phyloP scores from a whole-genome alignment of 53 echinoderm and acorn worm genomes.

The Echinarachnius parma region DNA sequence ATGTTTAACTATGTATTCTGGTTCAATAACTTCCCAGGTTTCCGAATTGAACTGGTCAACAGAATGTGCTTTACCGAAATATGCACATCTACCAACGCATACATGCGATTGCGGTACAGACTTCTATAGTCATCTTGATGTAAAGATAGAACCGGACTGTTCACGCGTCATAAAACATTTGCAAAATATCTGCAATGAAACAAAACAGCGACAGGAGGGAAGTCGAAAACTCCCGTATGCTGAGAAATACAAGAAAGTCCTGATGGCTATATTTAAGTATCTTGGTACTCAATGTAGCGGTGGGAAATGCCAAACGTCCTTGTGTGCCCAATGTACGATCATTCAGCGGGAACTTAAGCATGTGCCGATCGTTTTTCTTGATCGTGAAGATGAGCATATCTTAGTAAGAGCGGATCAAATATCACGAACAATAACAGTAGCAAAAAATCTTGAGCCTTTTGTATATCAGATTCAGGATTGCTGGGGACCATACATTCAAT shows the following conservation, averaged over 20 bases:
- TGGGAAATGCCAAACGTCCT: too few species aligned
- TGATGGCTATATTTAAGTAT: not conserved
- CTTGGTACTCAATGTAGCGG: slow-evolving; percentile 1
- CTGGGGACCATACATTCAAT: not conserved
- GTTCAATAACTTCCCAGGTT: not conserved
- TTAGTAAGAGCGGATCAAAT: slow-evolving; percentile 8
- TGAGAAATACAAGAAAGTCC: not conserved
- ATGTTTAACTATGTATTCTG: slow-evolving; percentile 3
- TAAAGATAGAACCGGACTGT: not conserved
- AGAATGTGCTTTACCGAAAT: not conserved
- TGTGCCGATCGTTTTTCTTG: slow-evolving; percentile 7
- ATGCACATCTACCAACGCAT: not conserved
- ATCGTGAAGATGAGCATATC: slow-evolving; percentile 4
- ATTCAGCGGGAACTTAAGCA: not conserved
- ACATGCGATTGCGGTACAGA: slow-evolving; percentile 1
- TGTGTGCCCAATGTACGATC: slow-evolving; percentile 4
- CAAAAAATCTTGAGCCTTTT: not conserved
- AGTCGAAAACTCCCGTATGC: too few species aligned
- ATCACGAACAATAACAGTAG: not conserved
- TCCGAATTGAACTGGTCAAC: slow-evolving; percentile 7
- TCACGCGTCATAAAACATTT: not conserved
- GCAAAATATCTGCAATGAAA: slow-evolving; percentile 17
- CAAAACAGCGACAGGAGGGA: too few species aligned
- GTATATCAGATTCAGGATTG: slow-evolving; percentile 34
- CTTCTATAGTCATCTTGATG: too few species aligned